These are phyloP conservation scores for Neolamprologus fasciatus DNA, from an alignment of 2,113 vertebrate species.

Conservation along the genomic window DNA sequence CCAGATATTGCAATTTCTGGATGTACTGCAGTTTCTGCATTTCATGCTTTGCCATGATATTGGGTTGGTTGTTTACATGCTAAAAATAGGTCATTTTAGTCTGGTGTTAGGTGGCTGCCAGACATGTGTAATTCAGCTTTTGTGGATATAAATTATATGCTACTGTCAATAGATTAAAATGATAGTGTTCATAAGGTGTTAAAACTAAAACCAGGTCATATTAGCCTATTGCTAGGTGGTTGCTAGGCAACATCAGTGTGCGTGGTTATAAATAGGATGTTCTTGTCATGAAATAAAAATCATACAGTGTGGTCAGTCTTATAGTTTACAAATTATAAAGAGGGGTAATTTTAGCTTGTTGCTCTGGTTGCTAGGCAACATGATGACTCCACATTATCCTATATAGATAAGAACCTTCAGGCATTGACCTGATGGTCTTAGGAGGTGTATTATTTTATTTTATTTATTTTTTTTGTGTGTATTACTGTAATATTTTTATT, in stretches of 20 bases:
- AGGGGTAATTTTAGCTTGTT: background rate
- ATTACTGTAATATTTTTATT: background rate
- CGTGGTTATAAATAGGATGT: background rate
- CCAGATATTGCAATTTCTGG: background rate
- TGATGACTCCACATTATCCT: background rate
- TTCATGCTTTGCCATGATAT: background rate
- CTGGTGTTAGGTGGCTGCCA: background rate
- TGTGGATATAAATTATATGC: background rate
- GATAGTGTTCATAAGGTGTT: background rate
- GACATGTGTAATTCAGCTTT: background rate
- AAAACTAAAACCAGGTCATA: background rate
- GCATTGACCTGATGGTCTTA: background rate
- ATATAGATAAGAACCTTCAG: background rate
- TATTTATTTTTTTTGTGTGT: background rate
- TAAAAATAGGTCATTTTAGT: background rate
- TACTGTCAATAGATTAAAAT: background rate
- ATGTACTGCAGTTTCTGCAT: background rate
- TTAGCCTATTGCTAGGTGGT: background rate
- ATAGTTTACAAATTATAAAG: background rate
- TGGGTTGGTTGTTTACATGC: background rate
- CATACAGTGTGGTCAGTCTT: background rate
- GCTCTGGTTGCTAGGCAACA: background rate
- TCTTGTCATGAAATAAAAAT: background rate
- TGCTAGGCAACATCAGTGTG: background rate
- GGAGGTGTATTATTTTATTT: background rate